Percentiles rank a stretch among this genome's conserved stretches.
These are phyloP conservation scores for Typhlomys cinereus DNA, from an alignment of 2,113 vertebrate species.

Conservation along the genomic window DNA sequence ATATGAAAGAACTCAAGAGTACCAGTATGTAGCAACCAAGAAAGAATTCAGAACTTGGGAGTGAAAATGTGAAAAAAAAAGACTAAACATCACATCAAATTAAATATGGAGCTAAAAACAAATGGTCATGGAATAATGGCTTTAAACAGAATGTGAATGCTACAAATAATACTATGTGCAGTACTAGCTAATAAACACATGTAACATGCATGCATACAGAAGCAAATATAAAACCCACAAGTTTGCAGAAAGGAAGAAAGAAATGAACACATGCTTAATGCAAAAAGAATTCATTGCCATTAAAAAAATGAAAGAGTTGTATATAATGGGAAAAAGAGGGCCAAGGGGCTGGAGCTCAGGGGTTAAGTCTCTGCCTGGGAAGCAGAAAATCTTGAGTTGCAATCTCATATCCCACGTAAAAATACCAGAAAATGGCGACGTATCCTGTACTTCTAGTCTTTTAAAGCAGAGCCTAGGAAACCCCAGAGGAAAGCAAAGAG, in stretches of 20 bases:
- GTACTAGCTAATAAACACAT: not conserved
- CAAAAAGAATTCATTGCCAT: no score
- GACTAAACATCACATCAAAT: not conserved
- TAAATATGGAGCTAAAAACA: not conserved
- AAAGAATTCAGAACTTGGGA: not conserved
- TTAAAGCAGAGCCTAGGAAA: no score
- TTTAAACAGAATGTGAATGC: not conserved
- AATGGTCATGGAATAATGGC: not conserved
- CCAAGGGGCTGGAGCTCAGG: no score
- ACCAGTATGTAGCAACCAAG: not conserved
- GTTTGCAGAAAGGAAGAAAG: not conserved
- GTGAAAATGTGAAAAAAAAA: not conserved
- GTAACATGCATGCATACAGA: not conserved
- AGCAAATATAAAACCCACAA: not conserved
- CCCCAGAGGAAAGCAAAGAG: no score
- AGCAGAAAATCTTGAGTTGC: no score
- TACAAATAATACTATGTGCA: not conserved
- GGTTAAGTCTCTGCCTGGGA: no score
- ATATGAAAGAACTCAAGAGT: not conserved
- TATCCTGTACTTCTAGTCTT: no score
- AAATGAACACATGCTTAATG: not conserved
- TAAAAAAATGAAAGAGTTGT: no score
- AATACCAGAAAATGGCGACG: no score
- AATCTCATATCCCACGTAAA: no score
- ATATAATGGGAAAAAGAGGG: no score